phyloP scores from a whole-genome alignment of 2,888 invertebrate species.

The Caenorhabditis afra region DNA sequence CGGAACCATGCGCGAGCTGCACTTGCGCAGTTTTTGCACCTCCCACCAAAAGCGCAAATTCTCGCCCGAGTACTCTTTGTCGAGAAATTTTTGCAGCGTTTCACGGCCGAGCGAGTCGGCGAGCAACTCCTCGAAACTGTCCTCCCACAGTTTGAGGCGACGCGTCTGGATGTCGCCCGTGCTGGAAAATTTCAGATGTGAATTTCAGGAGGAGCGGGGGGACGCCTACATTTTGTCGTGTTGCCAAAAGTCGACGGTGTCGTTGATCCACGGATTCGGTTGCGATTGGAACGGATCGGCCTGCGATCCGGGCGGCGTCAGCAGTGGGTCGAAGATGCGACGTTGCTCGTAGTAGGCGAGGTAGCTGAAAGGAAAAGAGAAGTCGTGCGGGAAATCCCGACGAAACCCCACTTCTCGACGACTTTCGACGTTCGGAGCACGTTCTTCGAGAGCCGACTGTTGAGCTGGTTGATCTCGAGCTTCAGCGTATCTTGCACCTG shows the following conservation, averaged over 20 bases:
- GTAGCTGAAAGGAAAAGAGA: constrained; percentile 63
- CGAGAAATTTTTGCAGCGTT: constrained; percentile 94
- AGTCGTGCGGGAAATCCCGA: no score
- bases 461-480: constrained; percentile 86
- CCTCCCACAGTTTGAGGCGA: constrained; percentile 96
- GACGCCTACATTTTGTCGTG: constrained; percentile 88
- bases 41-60: constrained; percentile 89
- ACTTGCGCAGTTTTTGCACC: constrained; percentile 89
- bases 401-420: constrained; percentile 88
- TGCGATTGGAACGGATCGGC: constrained; percentile 77
- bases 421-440: constrained; percentile 94
- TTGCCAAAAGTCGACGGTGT: constrained; percentile 97
- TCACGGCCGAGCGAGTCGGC: constrained; percentile 95
- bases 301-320: constrained; percentile 90
- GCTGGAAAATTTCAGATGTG: constrained; percentile 58
- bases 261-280: constrained; percentile 96
- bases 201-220: no score
- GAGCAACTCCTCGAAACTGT: constrained; percentile 93
- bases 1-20: constrained; percentile 90
- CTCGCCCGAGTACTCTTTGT: constrained; percentile 98
- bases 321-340: constrained; percentile 94
- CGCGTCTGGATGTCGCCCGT: constrained; percentile 91
- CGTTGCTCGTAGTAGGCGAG: constrained; percentile 87
- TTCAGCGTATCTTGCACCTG: constrained; percentile 82
- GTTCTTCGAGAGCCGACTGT: constrained; percentile 86